Conservation (phyloP, 1,140 invertebrate genomes). For the Limonius californicus region DNA sequence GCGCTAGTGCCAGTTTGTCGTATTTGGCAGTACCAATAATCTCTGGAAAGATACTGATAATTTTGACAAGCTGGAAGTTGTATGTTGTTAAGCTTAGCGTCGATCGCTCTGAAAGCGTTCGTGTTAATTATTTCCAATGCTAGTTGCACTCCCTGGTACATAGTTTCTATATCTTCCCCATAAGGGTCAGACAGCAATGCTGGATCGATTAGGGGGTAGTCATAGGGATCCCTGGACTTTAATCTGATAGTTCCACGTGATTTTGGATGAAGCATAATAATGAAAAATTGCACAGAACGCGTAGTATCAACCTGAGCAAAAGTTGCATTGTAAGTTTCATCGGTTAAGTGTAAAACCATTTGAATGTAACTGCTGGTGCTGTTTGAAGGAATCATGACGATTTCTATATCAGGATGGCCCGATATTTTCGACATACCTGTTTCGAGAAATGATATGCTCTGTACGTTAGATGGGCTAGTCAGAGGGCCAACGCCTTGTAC, state of each 20-base stretch:
- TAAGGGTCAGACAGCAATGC: slow-evolving; percentile 53
- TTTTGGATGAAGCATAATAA: slow-evolving; percentile 50
- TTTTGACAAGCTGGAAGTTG: slow-evolving; percentile 18
- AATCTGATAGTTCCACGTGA: slow-evolving; percentile 54
- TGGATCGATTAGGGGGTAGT: slow-evolving; percentile 59
- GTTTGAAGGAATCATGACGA: background rate
- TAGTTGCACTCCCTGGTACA: slow-evolving; percentile 49
- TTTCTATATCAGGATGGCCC: slow-evolving; percentile 1
- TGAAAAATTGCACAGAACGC: slow-evolving; percentile 39
- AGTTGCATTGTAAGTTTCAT: too few relatives aligned
- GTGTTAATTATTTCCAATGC: slow-evolving; percentile 46
- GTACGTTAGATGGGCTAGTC: background rate
- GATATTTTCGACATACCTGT: background rate
- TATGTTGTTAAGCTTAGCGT: background rate
- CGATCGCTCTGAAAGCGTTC: slow-evolving; percentile 39
- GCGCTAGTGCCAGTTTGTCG: slow-evolving; percentile 45
- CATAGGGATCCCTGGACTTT: slow-evolving; percentile 51
- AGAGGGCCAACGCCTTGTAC: background rate
- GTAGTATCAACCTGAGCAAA: too few relatives aligned
- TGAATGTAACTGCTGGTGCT: background rate
- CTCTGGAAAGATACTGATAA: slow-evolving; percentile 49
- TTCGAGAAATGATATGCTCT: background rate
- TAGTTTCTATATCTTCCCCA: slow-evolving; percentile 45
- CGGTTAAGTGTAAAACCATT: background rate
- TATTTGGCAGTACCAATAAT: slow-evolving; percentile 55